Evolutionary conservation across 1,140 invertebrate species (phyloP), one percentile per base, ranked within the genome.

Genomic region (Zaprionus vittiger): DNA sequence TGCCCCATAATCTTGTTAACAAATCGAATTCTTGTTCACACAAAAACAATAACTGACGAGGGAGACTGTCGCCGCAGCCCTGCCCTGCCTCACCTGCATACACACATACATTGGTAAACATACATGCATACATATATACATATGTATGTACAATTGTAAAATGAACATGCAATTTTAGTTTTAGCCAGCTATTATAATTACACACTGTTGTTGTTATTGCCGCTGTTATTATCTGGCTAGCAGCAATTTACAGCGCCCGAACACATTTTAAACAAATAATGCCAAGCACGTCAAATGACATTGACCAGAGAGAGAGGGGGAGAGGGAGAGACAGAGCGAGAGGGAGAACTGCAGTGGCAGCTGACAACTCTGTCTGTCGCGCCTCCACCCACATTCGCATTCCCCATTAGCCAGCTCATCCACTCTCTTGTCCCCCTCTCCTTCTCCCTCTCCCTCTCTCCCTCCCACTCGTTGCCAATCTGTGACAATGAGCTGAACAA

Each of bases 11-110:
- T 92, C 83, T 92, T 92, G 91, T 92, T 91, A 92, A 91, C 91
- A 92, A 92, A 92, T 92, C 83, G 91, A 90, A 92, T 89, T 89
- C 91, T 91, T 92, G 91, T 92, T 92, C 86, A 91, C 90, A 92
- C 83, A 91, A 81, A 81, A 71, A 82, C 83, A 91, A 80, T 57
- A 80, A 72, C 56, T n/a, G 49, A 61, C 52, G 47, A n/a, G 52
- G 22, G 60, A 38, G 31, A 62, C 34, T 56, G 63, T 52, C 47
- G 47, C 47, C n/a, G 47, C 47, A 22, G 17, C 47, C 20, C n/a
- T 22, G n/a, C 47, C 20, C n/a, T 22, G n/a, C 47, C 20, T 20
- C 20, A 52, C 47, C 47, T 20, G 47, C 11, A 4, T 6, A 31
- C 9, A 31, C 44, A 17, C 44, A 6, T 9, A n/a, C 22, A 38